Conservation (phyloP, 2,888 invertebrate genomes). For the Drosophila koepferae region DNA sequence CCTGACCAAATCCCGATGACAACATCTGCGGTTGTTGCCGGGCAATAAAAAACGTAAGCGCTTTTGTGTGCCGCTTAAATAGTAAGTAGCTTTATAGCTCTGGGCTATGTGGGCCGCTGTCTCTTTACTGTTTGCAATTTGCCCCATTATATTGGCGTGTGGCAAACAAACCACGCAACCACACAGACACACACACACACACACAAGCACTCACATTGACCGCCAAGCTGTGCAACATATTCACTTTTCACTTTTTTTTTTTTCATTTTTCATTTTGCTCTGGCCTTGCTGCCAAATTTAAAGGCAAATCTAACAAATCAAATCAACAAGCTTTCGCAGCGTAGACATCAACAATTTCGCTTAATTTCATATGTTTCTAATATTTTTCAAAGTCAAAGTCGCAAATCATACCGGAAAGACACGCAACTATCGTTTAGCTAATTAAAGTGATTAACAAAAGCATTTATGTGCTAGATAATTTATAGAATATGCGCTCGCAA, state of each 20-base stretch:
- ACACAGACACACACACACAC: not conserved
- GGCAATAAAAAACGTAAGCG: slow-evolving; percentile 63
- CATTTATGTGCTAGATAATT: slow-evolving; percentile 1
- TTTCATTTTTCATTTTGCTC: not conserved
- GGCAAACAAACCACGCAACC: slow-evolving; percentile 12
- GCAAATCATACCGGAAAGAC: slow-evolving; percentile 57
- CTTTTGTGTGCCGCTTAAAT: slow-evolving; percentile 40
- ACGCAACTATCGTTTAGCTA: slow-evolving; percentile 54
- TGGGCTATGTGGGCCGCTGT: slow-evolving; percentile 9
- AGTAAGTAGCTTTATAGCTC: slow-evolving; percentile 52
- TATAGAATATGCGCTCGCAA: not conserved
- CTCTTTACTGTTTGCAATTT: slow-evolving; percentile 11
- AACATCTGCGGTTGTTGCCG: slow-evolving; percentile 52
- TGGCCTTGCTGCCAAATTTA: slow-evolving; percentile 66
- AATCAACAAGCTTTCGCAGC: slow-evolving; percentile 46
- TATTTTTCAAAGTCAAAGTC: slow-evolving; percentile 65
- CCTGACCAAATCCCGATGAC: slow-evolving; percentile 18
- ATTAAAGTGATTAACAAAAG: slow-evolving; percentile 60
- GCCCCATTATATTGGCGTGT: slow-evolving; percentile 32
- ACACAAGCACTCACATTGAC: slow-evolving; percentile 7
- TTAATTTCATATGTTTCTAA: slow-evolving; percentile 29
- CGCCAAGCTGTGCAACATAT: slow-evolving; percentile 38
- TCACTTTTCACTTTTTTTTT: slow-evolving; percentile 45
- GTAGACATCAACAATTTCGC: slow-evolving; percentile 36
- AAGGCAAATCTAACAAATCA: slow-evolving; percentile 71